Evolutionary conservation across 37 sponge, comb jelly and placozoan genomes (phyloP).

Genomic region (Ephydatia muelleri): DNA sequence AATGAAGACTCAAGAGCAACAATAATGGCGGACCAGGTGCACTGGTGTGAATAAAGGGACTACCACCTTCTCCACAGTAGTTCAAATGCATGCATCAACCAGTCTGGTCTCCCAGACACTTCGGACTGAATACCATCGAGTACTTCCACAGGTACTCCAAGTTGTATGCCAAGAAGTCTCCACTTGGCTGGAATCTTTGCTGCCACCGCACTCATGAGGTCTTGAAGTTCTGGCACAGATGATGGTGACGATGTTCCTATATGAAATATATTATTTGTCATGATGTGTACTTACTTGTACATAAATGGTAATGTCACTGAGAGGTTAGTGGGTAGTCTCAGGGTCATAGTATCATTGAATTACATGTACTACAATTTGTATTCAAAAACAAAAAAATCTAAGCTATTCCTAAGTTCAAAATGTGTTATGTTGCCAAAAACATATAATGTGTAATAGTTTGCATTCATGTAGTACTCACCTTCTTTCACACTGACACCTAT

Average conservation of each 20-base stretch:
- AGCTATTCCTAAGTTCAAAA: too few relatives aligned
- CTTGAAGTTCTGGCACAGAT: background rate
- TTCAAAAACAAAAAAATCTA: too few relatives aligned
- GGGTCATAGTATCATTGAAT: too few relatives aligned
- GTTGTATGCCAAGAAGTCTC: background rate
- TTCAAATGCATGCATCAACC: background rate
- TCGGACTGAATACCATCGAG: background rate
- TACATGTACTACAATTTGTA: too few relatives aligned
- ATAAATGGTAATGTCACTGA: too few relatives aligned
- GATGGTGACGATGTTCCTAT: background rate
- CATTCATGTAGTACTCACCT: too few relatives aligned
- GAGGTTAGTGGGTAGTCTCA: too few relatives aligned
- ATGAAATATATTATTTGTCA: too few relatives aligned
- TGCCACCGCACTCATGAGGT: background rate
- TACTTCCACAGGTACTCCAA: background rate
- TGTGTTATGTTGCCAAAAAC: too few relatives aligned
- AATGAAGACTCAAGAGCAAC: background rate
- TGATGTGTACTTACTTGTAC: too few relatives aligned
- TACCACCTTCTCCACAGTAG: background rate
- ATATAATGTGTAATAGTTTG: too few relatives aligned
- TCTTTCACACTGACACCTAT: too few relatives aligned
- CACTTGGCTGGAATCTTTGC: background rate
- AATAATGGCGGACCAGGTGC: background rate
- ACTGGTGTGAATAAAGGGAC: background rate
- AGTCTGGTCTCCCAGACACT: background rate